Conservation (phyloP, 1,140 invertebrate species). For the Drosophila micromelanica region DNA sequence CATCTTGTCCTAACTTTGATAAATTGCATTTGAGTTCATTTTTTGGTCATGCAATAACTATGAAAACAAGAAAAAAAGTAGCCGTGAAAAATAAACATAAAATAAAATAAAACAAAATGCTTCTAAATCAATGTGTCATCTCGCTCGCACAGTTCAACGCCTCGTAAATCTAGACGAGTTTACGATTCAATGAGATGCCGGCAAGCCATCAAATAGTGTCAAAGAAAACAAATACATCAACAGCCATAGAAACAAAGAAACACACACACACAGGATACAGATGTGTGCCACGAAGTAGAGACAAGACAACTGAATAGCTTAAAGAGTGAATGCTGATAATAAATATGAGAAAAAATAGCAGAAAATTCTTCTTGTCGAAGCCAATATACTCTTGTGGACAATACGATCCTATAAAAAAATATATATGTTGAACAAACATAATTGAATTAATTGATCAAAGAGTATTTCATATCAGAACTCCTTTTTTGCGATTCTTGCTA, state of each 20-base stretch:
- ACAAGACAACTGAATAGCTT: slow-evolving; percentile 10
- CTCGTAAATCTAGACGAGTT: slow-evolving; percentile 60
- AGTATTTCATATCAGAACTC: no score
- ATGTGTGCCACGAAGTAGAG: slow-evolving; percentile 25
- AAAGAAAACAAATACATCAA: slow-evolving; percentile 50
- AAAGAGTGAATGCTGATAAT: slow-evolving; percentile 31
- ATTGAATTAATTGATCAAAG: no score
- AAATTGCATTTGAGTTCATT: slow-evolving; percentile 41
- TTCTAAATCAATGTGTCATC: not conserved
- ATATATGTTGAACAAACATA: no score
- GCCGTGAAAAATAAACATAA: not conserved
- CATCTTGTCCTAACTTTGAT: slow-evolving; percentile 34
- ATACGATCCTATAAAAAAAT: no score
- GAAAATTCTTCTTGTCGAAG: not conserved
- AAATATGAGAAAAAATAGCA: not conserved
- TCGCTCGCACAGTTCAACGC: slow-evolving; percentile 59
- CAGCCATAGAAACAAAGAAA: slow-evolving; percentile 8
- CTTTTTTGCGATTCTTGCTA: no score
- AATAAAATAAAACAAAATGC: slow-evolving; percentile 5
- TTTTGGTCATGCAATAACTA: slow-evolving; percentile 16
- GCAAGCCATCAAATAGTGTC: slow-evolving; percentile 46
- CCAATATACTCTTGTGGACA: not conserved
- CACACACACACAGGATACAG: slow-evolving; percentile 15
- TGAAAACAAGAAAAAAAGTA: not conserved
- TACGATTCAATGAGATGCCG: slow-evolving; percentile 34